phyloP scores from a whole-genome alignment of 2,888 invertebrate species.

The Volucella bombylans region DNA sequence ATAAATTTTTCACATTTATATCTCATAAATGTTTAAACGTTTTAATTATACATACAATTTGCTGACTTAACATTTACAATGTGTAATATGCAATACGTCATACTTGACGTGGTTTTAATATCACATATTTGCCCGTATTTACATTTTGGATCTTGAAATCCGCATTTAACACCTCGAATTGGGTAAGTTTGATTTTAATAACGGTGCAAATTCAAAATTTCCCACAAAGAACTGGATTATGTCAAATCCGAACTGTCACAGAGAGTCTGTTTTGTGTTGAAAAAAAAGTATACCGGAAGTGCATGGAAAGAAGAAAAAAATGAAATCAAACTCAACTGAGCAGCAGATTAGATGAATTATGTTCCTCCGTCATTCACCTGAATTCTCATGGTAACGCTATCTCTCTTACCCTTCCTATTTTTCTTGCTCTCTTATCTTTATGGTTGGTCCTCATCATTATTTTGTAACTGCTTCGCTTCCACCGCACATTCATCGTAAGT shows the following conservation, averaged over 20 bases:
- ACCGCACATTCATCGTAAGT: neutral
- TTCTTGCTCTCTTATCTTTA: slow-evolving; percentile 27
- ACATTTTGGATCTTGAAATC: no score
- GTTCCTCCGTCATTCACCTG: slow-evolving; percentile 57
- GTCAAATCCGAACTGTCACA: no score
- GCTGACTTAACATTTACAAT: neutral
- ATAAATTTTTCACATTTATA: slow-evolving; percentile 20
- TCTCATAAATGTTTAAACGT: slow-evolving; percentile 12
- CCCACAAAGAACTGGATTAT: no score
- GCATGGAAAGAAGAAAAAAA: neutral
- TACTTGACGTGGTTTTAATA: neutral
- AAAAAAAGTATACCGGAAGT: slow-evolving; percentile 56
- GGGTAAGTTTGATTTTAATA: no score
- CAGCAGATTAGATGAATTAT: slow-evolving; percentile 36
- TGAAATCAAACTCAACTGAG: slow-evolving; percentile 26
- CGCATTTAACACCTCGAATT: no score
- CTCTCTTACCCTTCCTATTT: slow-evolving; percentile 16
- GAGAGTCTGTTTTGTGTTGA: no score
- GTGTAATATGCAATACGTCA: neutral
- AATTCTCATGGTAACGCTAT: slow-evolving; percentile 27
- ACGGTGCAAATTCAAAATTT: no score
- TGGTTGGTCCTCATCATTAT: slow-evolving; percentile 19
- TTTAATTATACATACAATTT: neutral
- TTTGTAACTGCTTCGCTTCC: slow-evolving; percentile 30
- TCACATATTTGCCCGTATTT: no score